These are phyloP conservation scores for Anticlea derivata DNA, from an alignment of 2,888 invertebrate species.

Conservation along the genomic window DNA sequence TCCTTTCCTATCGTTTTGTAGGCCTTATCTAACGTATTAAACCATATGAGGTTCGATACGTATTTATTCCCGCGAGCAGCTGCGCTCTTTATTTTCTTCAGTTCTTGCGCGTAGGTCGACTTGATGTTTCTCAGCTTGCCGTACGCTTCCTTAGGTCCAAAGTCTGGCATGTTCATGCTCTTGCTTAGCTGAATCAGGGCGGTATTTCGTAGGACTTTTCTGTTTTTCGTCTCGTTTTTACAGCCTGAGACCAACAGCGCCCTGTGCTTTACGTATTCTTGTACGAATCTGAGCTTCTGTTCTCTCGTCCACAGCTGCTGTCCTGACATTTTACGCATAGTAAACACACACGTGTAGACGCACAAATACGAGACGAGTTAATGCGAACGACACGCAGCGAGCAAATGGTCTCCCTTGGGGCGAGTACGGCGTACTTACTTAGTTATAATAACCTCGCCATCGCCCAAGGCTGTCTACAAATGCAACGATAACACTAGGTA, in stretches of 20 bases:
- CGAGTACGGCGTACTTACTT: no score
- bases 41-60: conserved; percentile 5
- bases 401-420: background rate
- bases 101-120: conserved; percentile 9
- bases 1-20: background rate
- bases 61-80: background rate
- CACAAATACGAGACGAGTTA: no score
- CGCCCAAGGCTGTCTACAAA: no score
- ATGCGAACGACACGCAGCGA: background rate
- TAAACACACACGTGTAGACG: background rate
- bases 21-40: background rate
- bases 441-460: no score
- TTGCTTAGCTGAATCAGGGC: background rate
- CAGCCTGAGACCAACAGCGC: background rate
- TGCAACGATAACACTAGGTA: no score
- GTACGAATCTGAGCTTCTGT: conserved; percentile 6
- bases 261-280: conserved; percentile 7
- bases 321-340: background rate
- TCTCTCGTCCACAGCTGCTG: background rate
- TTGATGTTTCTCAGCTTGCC: conserved; percentile 5
- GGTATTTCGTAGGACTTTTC: background rate
- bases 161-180: conserved; percentile 4
- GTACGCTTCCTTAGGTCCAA: conserved; percentile 13
- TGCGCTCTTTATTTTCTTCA: conserved; percentile 8
- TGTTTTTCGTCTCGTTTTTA: conserved; percentile 1